Evolutionary conservation across 2,888 invertebrate genomes (phyloP).

Genomic region (Azorinus chamasolen): DNA sequence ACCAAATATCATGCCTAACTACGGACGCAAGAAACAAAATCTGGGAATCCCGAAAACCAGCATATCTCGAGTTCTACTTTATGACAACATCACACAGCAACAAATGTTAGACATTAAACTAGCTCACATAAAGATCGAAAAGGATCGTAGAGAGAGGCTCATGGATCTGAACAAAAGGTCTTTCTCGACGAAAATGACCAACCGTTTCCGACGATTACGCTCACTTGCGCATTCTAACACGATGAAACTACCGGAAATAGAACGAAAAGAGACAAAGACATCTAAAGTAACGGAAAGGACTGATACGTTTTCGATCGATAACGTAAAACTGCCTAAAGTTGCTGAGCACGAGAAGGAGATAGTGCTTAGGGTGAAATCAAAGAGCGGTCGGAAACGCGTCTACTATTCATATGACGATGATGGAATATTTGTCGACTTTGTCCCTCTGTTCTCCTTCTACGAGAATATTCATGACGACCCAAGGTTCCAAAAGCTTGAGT

Average conservation of each 20-base stretch:
- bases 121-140: constrained; percentile 73
- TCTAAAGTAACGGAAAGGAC: not conserved
- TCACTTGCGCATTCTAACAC: not conserved
- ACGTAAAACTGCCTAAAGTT: constrained; percentile 54
- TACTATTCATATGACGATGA: constrained; percentile 70
- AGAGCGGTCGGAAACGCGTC: constrained; percentile 62
- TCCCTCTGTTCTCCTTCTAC: constrained; percentile 65
- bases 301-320: constrained; percentile 26
- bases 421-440: constrained; percentile 64
- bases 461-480: constrained; percentile 68
- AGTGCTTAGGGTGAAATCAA: constrained; percentile 63
- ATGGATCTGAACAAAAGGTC: constrained; percentile 74
- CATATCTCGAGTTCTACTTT: constrained; percentile 78
- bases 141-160: constrained; percentile 64
- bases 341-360: constrained; percentile 56
- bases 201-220: constrained; percentile 38
- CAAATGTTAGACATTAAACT: constrained; percentile 81
- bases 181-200: constrained; percentile 59
- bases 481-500: constrained; percentile 72
- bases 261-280: not conserved
- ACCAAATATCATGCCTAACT: constrained; percentile 80
- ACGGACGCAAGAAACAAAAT: constrained; percentile 71
- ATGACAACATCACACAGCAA: constrained; percentile 82
- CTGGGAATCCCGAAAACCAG: constrained; percentile 77
- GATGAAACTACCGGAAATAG: not conserved